These are phyloP conservation scores for Priocnemis perturbator DNA, from an alignment of 2,888 invertebrate genomes.

Conservation along the genomic window DNA sequence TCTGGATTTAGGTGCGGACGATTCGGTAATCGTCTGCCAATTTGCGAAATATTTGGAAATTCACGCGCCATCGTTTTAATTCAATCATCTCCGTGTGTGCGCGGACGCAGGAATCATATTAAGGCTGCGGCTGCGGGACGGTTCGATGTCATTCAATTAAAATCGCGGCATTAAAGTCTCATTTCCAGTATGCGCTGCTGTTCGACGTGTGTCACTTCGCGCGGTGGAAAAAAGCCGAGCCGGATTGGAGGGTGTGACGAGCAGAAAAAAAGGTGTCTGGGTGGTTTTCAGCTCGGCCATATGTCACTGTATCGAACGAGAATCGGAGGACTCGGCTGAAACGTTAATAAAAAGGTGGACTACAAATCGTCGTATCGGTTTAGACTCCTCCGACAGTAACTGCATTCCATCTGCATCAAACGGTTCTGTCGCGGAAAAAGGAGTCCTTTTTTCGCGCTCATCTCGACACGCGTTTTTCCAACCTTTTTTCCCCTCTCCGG, in stretches of 20 bases:
- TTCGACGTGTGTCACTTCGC: neutral
- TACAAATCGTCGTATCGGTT: conserved; percentile 22
- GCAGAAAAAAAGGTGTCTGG: conserved; percentile 29
- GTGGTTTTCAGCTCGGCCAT: conserved; percentile 30
- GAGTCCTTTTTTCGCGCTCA: conserved; percentile 27
- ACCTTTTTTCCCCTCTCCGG: neutral
- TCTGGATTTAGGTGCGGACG: too few species aligned
- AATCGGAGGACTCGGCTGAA: conserved; percentile 18
- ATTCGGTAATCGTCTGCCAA: too few species aligned
- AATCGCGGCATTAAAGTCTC: too few species aligned
- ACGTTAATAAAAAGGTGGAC: conserved; percentile 35
- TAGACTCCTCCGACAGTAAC: conserved; percentile 21
- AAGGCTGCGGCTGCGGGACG: too few species aligned
- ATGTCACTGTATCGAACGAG: conserved; percentile 37
- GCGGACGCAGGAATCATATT: too few species aligned
- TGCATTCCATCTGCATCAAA: conserved; percentile 21
- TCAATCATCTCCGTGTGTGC: too few species aligned
- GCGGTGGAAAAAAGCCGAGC: conserved; percentile 3
- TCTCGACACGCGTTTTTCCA: conserved; percentile 8
- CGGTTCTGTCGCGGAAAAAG: conserved; percentile 12
- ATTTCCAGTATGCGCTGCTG: too few species aligned
- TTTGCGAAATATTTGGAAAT: too few species aligned
- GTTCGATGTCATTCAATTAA: too few species aligned
- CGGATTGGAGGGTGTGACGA: neutral
- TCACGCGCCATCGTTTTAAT: too few species aligned